Percentiles rank a stretch among this genome's conserved stretches.
These are phyloP conservation scores for Aphaenogaster ashmeadi DNA, from an alignment of 1,140 invertebrate species.

Conservation along the genomic window DNA sequence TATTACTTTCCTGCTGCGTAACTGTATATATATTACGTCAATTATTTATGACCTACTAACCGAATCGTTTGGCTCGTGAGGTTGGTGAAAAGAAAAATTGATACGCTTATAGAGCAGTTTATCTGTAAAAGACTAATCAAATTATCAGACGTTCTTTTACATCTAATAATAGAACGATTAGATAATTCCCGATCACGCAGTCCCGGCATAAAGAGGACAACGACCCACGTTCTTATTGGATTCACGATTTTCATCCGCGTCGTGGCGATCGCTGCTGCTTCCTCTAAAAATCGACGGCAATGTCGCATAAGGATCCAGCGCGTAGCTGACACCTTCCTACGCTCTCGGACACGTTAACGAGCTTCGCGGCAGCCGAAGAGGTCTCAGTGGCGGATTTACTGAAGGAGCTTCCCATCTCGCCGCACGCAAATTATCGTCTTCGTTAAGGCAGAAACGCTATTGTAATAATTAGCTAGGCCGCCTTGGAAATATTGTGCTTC, in stretches of 20 bases:
- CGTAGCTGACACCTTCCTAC: conserved; percentile 67
- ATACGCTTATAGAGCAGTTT: background rate
- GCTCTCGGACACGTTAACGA: conserved; percentile 57
- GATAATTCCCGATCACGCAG: background rate
- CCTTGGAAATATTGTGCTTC: background rate
- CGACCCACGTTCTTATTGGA: conserved; percentile 38
- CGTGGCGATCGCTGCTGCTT: background rate
- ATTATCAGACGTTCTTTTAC: conserved; percentile 16
- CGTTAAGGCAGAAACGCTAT: background rate
- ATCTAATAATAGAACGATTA: background rate
- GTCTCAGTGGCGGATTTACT: conserved; percentile 25
- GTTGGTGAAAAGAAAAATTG: background rate
- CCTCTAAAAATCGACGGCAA: conserved; percentile 17
- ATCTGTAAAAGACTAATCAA: conserved; percentile 14
- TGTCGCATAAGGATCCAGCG: conserved; percentile 26
- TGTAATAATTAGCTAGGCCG: conserved; percentile 13
- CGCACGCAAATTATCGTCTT: background rate
- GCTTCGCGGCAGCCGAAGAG: conserved; percentile 34
- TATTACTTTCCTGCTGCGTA: background rate
- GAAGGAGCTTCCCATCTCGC: background rate
- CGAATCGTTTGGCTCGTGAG: background rate
- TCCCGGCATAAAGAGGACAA: conserved; percentile 3
- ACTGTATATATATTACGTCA: background rate
- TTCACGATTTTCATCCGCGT: conserved; percentile 25
- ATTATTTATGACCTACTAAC: background rate